Base-by-base conservation (phyloP, 2,888 invertebrate genomes). In the Miltochrista miniata region DNA sequence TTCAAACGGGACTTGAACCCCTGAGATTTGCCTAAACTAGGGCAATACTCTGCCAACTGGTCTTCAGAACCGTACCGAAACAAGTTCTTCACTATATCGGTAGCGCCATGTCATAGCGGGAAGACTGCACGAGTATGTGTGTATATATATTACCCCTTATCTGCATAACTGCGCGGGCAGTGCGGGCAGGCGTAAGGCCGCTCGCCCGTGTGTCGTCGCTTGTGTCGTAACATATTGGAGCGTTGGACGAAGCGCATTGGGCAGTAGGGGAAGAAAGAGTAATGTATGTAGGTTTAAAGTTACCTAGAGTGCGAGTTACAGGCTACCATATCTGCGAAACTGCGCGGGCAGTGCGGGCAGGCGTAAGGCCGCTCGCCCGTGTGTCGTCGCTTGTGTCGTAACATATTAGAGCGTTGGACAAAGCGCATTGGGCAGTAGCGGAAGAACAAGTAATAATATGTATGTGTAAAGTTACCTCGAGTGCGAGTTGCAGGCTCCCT, bases 291-390 rank as follows among this genome's bases (percentile, higher is more conserved):
- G 41, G 93, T n/a, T n/a, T n/a, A n/a, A 92, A 74, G 14, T 31
- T 5, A 13, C 43, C 43, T 34, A 94, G 36, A 92, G 29, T 45
- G 49, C 33, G 94, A 95, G 14, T 93, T 93, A 52, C 96, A 92
- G 85, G 96, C 96, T 18, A 95, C n/a, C n/a, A n/a, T n/a, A n/a
- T 96, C 96, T 0, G 96, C 94, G 84, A 97, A 96, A 35, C 94
- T 93, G 65, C 95, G 94, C 29, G 93, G 93, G 71, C 96, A 96
- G 60, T 94, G 88, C 39, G 94, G 93, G 72, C 96, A 96, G 56
- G 68, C 65, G 30, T 7, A 30, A 8, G 30, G 30, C 5, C 30
- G 30, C 30, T 30, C 30, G 8, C 30, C 30, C 7, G 30, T 7
- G 30, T 30, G 30, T 8, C 7, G 5, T 5, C 30, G 30, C 30